Evolutionary conservation across 2,888 invertebrate genomes (phyloP), one percentile per base, ranked within the genome.

Genomic region (Chironomus tentans): DNA sequence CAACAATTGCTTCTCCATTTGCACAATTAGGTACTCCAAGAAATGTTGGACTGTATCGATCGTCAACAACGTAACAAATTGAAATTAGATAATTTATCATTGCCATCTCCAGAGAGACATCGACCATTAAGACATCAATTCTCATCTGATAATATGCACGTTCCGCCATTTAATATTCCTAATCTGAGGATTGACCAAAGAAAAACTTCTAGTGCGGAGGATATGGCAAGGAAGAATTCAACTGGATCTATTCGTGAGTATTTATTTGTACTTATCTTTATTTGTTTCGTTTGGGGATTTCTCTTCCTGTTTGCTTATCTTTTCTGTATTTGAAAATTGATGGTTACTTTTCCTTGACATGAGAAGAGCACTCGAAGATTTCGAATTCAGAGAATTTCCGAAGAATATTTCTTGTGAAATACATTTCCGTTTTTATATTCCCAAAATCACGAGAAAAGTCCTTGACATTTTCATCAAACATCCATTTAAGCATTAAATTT

Each of bases 31-130:
- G 92, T 96, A 69, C 87, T 97, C 77, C 93, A 95, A 82, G 95
- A 96, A 80, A 96, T 98, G 97, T 85, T 98, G 80, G 92, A 92
- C 80, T 91, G 90, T 81, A 94, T 95, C 78, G 94, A 95, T 83
- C 88, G 92, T 79, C 92, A 93, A 81, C 95, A 97, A 82, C 89
- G 94, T 71, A 92, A 93, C 84, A 95, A 95, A 84, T 87, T 97
- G 82, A 94, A 94, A 84, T 83, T 93, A 81, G 95, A 95, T 82
- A 91, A 91, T 82, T 85, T 91, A 77, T 88, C 91, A 61, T 85
- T 91, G 80, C 89, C 90, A 70, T 92, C 91, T 80, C 92, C 92
- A 0, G 94, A 93, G 78, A 87, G 92, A 46, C 89, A 91, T 81
- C 88, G 93, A 24, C 87, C 89, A 0, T 84, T 94, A 73, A 87